Evolutionary conservation across 1,140 invertebrate genomes (phyloP), one percentile per base, ranked within the genome.

Genomic region (Diabrotica undecimpunctata): DNA sequence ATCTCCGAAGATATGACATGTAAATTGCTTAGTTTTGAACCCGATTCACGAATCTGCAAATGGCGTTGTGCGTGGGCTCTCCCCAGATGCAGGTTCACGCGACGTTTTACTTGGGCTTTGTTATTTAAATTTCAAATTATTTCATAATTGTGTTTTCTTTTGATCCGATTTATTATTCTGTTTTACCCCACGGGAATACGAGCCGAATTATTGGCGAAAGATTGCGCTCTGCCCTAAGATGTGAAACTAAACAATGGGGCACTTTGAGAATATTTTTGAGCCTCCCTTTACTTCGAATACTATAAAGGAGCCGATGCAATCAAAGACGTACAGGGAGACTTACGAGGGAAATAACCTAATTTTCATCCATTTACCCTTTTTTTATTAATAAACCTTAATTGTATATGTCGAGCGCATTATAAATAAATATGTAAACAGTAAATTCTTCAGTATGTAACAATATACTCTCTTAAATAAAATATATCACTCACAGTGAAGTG

Each of bases 11-110:
- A 72, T 25, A 25, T 68, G 65, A 65, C 61, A 74, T 74, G 72
- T 65, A 74, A 74, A 72, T 74, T 71, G 65, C 69, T 70, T 62
- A 70, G 72, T 70, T 71, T 72, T 66, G 63, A 72, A 68, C 54
- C 64, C 65, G 62, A 50, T 64, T 65, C 62, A 66, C 70, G 65
- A 60, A 67, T 71, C 67, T 66, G 63, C 54, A 46, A 67, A 58
- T 61, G 62, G 51, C 54, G 63, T 67, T 64, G 65, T 67, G 70
- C 65, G 64, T 66, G 39, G 51, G 62, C 57, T 25, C 25, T 25
- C 62, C 62, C 53, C 54, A 61, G 53, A 64, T 67, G 51, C 54
- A 67, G 61, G 66, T 71, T 68, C 65, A 66, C 63, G 68, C 54
- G 66, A 66, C 66, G 61, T 65, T 65, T 65, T 54, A 54, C 64